Base-by-base conservation (phyloP, 1,140 invertebrate genomes). In the Calliphora vicina region DNA sequence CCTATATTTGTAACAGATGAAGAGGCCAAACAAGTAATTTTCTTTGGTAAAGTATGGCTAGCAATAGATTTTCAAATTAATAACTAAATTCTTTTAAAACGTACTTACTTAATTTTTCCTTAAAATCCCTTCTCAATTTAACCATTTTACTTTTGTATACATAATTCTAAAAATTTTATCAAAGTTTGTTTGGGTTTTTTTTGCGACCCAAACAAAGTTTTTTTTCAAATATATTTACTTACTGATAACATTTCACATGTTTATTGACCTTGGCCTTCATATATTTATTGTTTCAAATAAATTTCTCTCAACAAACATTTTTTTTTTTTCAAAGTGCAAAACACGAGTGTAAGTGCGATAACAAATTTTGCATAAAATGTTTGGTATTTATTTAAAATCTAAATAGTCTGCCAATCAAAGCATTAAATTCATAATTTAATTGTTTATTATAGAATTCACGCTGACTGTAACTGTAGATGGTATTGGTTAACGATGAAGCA, bases 381-480 rank as follows among this genome's bases (percentile, higher is more conserved):
- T 25, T 61, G 1, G 10, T 1, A 9, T 67, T 67, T 67, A 23
- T 61, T 82, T 45, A 82, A 26, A 72, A 72, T n/a, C 73, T 71
- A 50, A 89, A 89, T 9, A 87, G 61, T 61, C 86, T 85, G 9
- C 87, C 87, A 27, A 89, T 87, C 6, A 90, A 83, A 25, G 84
- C 85, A 82, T 86, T 82, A 27, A 88, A 90, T 83, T 90, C 87
- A n/a, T 87, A 84, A 50, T 61, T 83, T 8, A 90, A 74, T 50
- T 87, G 84, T 1, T 71, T 35, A 82, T 87, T 86, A 1, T 82
- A 84, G 5, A 86, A 80, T n/a, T 25, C 72, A 1, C 84, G 80
- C 13, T 74, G 82, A 15, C 84, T 82, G n/a, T 57, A 57, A 13
- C 73, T 85, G 43, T 67, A 80, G 2, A 89, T 26, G 25, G 84